Base-by-base conservation (phyloP, 2,797 vertebrate species). In the Glyptemys insculpta region DNA sequence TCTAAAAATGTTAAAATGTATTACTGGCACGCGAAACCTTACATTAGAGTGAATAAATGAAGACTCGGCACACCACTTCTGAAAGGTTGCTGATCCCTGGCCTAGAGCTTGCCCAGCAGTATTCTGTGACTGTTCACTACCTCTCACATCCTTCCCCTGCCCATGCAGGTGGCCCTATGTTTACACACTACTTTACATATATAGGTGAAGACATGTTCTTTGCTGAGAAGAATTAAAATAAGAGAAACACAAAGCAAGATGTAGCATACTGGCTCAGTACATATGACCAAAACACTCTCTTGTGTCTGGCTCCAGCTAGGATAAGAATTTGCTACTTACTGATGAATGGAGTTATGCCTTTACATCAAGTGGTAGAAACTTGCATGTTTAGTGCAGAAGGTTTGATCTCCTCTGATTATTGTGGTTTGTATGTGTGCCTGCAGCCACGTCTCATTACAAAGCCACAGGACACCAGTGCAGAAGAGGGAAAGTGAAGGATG, bases 321-420 rank as follows among this genome's bases (percentile, higher is more conserved):
- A 5, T 11, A 25, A 85, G 47, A 54, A 21, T 6, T 31, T 15
- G 12, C 65, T 68, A 2, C 41, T 53, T 78, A 25, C 65, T 74
- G 49, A 62, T 12, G 88, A 1, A 0, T 3, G 0, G 0, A 2
- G 16, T 25, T 29, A 72, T 82, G 59, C 47, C 81, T 89, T 83
- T 56, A 56, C 52, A 18, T 25, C 65, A 53, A 19, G 15, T 0
- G 4, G 34, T 37, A 94, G 31, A 90, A 79, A 31, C 65, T 76
- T 68, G 47, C 59, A 54, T 79, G 89, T 81, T 0, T 72, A 47
- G 29, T 80, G 80, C 8, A 54, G 50, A 50, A 50, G 7, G n/a
- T 23, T 49, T 49, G 6, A 1, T 14, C 27, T 47, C 68, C 68
- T 49, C 79, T 86, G 50, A 82, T 74, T 87, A 25, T 6, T 72